A percentile compares a stretch with the other conserved stretches of the same genome.
Evolutionary conservation across 1,140 invertebrate species (phyloP).

Genomic region (Sycobia sp.): DNA sequence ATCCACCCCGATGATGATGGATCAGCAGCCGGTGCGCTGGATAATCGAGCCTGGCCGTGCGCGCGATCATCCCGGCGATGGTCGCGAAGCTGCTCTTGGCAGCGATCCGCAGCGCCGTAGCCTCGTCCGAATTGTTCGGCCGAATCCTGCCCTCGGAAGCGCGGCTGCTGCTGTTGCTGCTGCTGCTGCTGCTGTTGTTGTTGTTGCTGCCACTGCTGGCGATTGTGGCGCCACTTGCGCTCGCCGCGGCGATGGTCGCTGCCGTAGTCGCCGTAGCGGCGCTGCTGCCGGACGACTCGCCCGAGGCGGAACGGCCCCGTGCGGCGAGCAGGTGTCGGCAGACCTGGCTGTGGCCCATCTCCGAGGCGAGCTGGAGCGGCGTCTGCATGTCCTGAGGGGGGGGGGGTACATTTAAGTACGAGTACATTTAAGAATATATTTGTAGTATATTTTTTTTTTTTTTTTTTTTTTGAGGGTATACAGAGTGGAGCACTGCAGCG

Average conservation of each 20-base stretch:
- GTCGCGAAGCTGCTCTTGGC: constrained; percentile 82
- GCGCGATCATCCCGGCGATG: constrained; percentile 84
- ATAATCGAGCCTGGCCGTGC: constrained; percentile 70
- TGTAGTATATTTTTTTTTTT: too few relatives aligned
- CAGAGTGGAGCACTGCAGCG: too few relatives aligned
- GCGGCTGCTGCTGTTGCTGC: neutral
- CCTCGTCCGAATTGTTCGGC: neutral
- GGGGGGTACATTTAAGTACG: too few relatives aligned
- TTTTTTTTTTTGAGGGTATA: too few relatives aligned
- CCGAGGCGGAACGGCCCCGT: neutral
- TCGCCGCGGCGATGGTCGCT: neutral
- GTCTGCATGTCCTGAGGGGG: constrained; percentile 68
- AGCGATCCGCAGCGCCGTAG: constrained; percentile 72
- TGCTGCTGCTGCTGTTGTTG: too few relatives aligned
- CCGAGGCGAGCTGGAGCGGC: constrained; percentile 72
- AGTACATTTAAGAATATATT: too few relatives aligned
- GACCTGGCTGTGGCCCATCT: constrained; percentile 71
- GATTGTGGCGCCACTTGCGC: neutral
- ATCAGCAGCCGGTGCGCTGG: constrained; percentile 35
- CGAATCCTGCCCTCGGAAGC: constrained; percentile 64
- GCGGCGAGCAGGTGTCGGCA: constrained; percentile 69
- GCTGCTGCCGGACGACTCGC: too few relatives aligned
- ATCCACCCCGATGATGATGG: neutral
- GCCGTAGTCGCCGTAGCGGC: neutral
- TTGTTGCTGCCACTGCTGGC: constrained; percentile 1